These are phyloP conservation scores for Alviniconcha marisindica DNA, from an alignment of 1,140 invertebrate species.

Conservation along the genomic window DNA sequence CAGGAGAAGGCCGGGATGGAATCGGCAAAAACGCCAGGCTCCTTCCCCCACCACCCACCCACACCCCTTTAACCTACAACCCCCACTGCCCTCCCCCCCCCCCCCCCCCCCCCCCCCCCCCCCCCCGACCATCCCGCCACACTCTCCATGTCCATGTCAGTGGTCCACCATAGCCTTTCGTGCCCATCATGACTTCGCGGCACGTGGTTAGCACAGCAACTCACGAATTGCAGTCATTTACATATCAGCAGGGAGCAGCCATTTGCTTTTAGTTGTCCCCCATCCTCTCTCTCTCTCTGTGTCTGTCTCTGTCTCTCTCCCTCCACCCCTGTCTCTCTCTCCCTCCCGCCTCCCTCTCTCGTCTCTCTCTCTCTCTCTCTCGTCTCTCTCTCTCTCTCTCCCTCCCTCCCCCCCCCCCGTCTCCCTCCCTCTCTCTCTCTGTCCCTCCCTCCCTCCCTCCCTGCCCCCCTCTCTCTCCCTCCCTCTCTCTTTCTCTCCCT, in stretches of 20 bases:
- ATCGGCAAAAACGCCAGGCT: no score
- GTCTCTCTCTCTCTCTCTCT: no score
- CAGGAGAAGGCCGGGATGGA: no score
- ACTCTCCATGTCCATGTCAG: neutral
- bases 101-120: no score
- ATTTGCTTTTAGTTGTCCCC: no score
- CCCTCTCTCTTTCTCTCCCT: neutral
- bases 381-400: neutral
- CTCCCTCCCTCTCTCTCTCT: no score
- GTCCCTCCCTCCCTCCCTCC: no score
- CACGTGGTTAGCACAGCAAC: neutral
- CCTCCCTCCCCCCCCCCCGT: neutral
- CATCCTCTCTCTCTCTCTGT: neutral
- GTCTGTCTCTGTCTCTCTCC: neutral
- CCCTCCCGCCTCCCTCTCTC: neutral
- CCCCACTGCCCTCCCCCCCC: no score
- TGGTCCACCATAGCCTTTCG: neutral
- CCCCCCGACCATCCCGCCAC: neutral
- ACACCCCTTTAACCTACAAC: no score
- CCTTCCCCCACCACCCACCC: no score
- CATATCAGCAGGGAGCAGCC: slow-evolving; percentile 22
- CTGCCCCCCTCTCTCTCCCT: no score
- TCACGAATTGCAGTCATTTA: slow-evolving; percentile 4
- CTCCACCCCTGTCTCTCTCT: neutral
- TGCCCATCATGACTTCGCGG: neutral